Evolutionary conservation across 2,113 vertebrate genomes (phyloP).

Genomic region (Thalassarche chlororhynchos): DNA sequence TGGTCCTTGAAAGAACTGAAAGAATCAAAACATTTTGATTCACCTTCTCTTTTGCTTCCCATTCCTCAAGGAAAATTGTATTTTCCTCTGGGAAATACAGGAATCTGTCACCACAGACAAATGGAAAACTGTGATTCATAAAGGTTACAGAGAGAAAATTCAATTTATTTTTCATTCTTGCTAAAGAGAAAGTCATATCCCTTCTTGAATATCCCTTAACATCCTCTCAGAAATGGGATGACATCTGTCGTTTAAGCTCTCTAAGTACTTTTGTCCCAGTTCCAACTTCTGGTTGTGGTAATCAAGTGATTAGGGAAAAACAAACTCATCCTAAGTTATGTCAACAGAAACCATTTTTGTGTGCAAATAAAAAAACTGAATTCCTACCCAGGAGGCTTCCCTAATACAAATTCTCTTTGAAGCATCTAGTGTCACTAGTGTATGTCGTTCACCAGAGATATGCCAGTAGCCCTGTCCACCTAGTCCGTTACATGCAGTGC

Average conservation of each 20-base stretch:
- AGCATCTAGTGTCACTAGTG: not conserved
- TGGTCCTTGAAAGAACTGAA: not conserved
- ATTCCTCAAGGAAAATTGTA: not conserved
- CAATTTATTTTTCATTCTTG: constrained; percentile 6
- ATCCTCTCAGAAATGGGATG: not conserved
- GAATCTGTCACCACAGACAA: not conserved
- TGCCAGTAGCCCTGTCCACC: not conserved
- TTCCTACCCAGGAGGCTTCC: not conserved
- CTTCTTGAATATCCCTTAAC: not conserved
- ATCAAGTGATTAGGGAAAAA: not conserved
- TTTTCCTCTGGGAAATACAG: constrained; percentile 2
- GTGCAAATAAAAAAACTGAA: not conserved
- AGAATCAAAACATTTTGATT: not conserved
- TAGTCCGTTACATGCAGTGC: rapidly evolving
- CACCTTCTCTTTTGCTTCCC: not conserved
- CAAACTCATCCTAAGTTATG: not conserved
- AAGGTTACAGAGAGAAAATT: constrained; percentile 9
- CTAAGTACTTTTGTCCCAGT: not conserved
- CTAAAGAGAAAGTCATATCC: not conserved
- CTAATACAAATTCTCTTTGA: not conserved
- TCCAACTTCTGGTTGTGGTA: not conserved
- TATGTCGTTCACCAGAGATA: rapidly evolving
- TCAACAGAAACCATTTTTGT: not conserved
- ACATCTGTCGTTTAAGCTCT: not conserved
- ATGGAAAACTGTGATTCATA: not conserved